phyloP scores from a whole-genome alignment of 2,888 invertebrate species.

The Chrysodeixis includens region DNA sequence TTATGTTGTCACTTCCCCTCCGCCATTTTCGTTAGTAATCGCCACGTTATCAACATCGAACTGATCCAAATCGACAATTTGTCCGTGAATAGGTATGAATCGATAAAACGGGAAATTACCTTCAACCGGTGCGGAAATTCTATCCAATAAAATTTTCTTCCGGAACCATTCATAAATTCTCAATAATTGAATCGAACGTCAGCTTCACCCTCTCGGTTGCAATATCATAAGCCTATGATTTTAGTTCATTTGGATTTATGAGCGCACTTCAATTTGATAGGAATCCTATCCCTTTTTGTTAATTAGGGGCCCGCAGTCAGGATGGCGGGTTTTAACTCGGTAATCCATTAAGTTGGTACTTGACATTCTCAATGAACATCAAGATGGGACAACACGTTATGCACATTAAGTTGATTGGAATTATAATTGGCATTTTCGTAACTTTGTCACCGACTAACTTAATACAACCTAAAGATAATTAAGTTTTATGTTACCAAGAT shows the following conservation, averaged over 20 bases:
- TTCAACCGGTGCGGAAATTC: slow-evolving; percentile 75
- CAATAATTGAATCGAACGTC: slow-evolving; percentile 84
- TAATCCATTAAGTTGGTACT: slow-evolving; percentile 74
- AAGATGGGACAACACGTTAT: slow-evolving; percentile 65
- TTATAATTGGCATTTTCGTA: slow-evolving; percentile 64
- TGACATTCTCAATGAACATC: slow-evolving; percentile 59
- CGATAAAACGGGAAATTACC: slow-evolving; percentile 78
- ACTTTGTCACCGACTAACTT: slow-evolving; percentile 41
- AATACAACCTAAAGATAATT: slow-evolving; percentile 33
- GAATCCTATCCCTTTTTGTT: slow-evolving; percentile 71
- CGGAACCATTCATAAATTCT: slow-evolving; percentile 82
- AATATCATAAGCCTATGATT: slow-evolving; percentile 77
- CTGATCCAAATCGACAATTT: slow-evolving; percentile 71
- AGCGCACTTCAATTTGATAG: slow-evolving; percentile 44
- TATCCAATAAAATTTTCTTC: slow-evolving; percentile 81
- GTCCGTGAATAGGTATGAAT: slow-evolving; percentile 71
- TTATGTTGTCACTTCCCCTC: slow-evolving; percentile 63
- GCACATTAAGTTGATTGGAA: slow-evolving; percentile 76
- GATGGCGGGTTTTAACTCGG: slow-evolving; percentile 66
- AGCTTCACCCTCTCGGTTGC: slow-evolving; percentile 71
- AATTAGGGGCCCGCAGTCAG: slow-evolving; percentile 70
- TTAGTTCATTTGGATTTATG: slow-evolving; percentile 75
- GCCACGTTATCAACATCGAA: slow-evolving; percentile 64
- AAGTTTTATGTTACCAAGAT: slow-evolving; percentile 33
- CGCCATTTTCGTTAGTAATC: slow-evolving; percentile 61